phyloP scores from a whole-genome alignment of 2,113 vertebrate genomes.

The Stercorarius parasiticus region DNA sequence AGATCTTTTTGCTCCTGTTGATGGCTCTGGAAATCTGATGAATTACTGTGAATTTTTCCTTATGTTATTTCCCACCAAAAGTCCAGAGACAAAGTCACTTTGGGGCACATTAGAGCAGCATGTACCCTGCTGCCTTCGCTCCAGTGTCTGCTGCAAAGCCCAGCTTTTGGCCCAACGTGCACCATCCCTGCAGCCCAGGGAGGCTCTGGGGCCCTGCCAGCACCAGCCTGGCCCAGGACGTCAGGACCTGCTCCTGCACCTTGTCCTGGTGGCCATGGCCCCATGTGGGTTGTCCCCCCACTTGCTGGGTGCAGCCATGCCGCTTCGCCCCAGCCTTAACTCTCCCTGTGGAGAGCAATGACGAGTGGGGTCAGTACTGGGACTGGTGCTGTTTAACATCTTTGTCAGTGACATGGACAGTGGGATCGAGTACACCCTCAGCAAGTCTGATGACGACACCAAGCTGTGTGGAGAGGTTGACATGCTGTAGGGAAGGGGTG shows the following conservation, averaged over 20 bases:
- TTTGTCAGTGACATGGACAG: not conserved
- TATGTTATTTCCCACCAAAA: not conserved
- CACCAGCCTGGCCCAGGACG: not conserved
- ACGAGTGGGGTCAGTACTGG: not conserved
- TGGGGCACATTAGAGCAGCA: not conserved
- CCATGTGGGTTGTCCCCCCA: rapidly evolving
- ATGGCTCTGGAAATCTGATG: not conserved
- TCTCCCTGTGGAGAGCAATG: not conserved
- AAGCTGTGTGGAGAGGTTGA: not conserved
- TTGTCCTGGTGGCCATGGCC: rapidly evolving
- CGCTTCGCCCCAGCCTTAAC: not conserved
- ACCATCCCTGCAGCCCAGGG: rapidly evolving
- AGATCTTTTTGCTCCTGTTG: not conserved
- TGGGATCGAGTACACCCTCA: not conserved
- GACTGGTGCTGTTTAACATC: not conserved
- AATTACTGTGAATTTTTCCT: not conserved
- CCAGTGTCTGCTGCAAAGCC: rapidly evolving
- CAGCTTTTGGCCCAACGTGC: not conserved
- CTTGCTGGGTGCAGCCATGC: not conserved
- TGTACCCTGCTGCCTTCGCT: not conserved
- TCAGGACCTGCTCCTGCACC: not conserved
- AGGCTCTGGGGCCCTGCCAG: rapidly evolving
- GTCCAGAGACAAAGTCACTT: too few relatives aligned
- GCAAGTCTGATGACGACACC: not conserved
- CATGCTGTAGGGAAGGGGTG: not conserved